These are phyloP conservation scores for Siphamia tubifer DNA, from an alignment of 2,113 vertebrate genomes.

Conservation along the genomic window DNA sequence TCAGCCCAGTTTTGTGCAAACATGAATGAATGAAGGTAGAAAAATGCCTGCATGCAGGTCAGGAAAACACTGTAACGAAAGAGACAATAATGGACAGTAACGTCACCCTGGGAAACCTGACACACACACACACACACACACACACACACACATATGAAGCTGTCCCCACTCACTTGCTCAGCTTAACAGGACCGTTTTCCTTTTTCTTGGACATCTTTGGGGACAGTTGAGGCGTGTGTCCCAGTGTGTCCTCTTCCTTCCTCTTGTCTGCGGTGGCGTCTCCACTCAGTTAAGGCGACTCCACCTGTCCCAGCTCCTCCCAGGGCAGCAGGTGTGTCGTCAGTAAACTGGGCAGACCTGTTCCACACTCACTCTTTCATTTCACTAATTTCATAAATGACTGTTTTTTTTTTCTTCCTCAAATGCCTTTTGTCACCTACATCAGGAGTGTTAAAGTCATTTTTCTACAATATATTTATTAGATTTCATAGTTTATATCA, in stretches of 20 bases:
- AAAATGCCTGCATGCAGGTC: background rate
- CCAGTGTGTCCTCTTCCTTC: background rate
- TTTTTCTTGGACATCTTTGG: constrained; percentile 70
- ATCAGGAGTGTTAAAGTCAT: no score
- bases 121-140: constrained; percentile 4
- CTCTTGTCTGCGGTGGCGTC: background rate
- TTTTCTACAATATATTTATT: no score
- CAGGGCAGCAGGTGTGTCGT: constrained; percentile 71
- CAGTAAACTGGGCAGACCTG: constrained; percentile 73
- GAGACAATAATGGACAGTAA: background rate
- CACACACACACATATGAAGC: background rate
- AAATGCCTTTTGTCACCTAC: no score
- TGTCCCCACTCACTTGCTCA: constrained; percentile 71
- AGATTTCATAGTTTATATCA: no score
- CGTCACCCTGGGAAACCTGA: background rate
- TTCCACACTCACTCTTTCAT: constrained; percentile 35
- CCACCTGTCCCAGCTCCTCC: constrained; percentile 69
- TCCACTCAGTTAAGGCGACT: constrained; percentile 55
- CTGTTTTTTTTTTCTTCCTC: background rate
- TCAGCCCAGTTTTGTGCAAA: background rate
- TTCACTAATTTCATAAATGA: no score
- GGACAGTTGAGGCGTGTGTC: constrained; percentile 8
- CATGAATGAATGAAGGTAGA: background rate
- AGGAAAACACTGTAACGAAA: background rate
- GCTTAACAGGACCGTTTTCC: constrained; percentile 53